phyloP scores from a whole-genome alignment of 1,140 invertebrate genomes.

The Oryzaephilus surinamensis region DNA sequence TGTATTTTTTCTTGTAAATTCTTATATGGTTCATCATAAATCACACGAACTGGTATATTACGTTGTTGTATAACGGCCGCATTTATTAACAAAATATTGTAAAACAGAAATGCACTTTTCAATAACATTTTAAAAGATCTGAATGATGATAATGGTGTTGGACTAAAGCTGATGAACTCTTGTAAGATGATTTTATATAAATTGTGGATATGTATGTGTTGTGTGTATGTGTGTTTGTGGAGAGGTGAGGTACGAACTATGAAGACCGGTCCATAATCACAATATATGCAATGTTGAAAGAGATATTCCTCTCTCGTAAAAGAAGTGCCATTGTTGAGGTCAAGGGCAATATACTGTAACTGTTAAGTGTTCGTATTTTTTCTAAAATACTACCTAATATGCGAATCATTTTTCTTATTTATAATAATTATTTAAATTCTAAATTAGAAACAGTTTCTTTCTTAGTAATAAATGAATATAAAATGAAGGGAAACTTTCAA shows the following conservation, averaged over 20 bases:
- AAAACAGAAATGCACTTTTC: too few relatives aligned
- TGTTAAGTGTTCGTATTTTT: constrained; percentile 1
- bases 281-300: constrained; percentile 5
- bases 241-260: constrained; percentile 2
- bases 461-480: too few relatives aligned
- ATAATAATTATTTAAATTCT: too few relatives aligned
- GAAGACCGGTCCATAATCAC: constrained; percentile 7
- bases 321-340: constrained; percentile 8
- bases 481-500: too few relatives aligned
- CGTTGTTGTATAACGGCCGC: constrained; percentile 11
- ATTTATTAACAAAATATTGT: constrained; percentile 6
- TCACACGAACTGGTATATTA: constrained; percentile 32
- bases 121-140: constrained; percentile 13
- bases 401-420: too few relatives aligned
- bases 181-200: constrained; percentile 22
- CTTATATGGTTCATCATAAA: constrained; percentile 25
- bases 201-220: constrained; percentile 8
- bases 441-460: too few relatives aligned
- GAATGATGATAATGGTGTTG: constrained; percentile 11
- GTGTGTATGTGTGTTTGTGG: constrained; percentile 5
- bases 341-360: constrained; percentile 6
- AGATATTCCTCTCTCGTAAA: constrained; percentile 8
- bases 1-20: constrained; percentile 16
- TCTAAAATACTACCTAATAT: too few relatives aligned
- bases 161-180: constrained; percentile 26